Evolutionary conservation across 2,113 vertebrate genomes (phyloP), one percentile per base, ranked within the genome.

Genomic region (Rhea pennata): DNA sequence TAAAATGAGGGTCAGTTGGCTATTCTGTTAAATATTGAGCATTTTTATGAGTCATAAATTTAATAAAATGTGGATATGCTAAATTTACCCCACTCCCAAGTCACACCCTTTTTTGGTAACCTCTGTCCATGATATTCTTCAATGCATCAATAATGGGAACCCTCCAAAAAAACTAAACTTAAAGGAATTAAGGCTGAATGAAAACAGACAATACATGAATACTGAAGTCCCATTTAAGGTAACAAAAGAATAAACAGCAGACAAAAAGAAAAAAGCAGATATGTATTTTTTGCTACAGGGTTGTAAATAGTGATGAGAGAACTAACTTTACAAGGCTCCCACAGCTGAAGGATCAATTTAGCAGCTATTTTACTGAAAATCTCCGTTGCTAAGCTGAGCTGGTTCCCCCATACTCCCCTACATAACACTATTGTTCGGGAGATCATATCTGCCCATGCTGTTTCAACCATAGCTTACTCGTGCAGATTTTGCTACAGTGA

Each of bases 41-140:
- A 92, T 96, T 96, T 96, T 96, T 91, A 92, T 95, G 95, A 96
- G 94, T 95, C 86, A 96, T 97, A 95, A 96, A 97, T 92, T 92
- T 91, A 81, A 94, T 76, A 95, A 96, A 96, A 96, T 84, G 95
- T 96, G 88, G 85, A 97, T 96, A 94, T 94, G 91, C 96, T 97
- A 95, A 97, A 96, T 96, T 96, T 97, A 95, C 81, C 82, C 69
- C 71, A 67, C 80, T 93, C 90, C 82, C 84, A 95, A 96, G 95
- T 95, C 91, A 96, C 95, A 97, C 96, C 95, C 96, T 97, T 97
- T 97, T 97, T 97, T 97, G 96, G 96, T 97, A 97, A 97, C 93
- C 92, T 95, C 90, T 88, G 86, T 92, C 88, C 86, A 90, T 59
- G 81, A 93, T 94, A 92, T 70, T 93, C 84, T 91, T 93, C 80